Evolutionary conservation across 1,140 invertebrate genomes (phyloP), one percentile per base, ranked within the genome.

Genomic region (Schlechtendalia chinensis): DNA sequence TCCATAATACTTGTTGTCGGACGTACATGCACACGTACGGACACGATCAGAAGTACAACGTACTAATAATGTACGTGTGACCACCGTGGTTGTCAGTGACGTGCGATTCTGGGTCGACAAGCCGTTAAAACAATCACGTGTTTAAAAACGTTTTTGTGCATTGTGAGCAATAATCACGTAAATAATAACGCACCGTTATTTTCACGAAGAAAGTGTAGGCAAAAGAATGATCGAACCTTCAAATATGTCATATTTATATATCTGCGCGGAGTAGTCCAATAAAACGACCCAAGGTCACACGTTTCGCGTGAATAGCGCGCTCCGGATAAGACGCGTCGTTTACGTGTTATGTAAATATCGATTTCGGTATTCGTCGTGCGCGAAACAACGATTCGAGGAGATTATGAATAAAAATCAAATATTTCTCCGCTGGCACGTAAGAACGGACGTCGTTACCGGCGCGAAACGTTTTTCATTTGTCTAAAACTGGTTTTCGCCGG

Each of bases 201-300:
- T 47, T 45, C 16, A 53, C 19, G 24, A 71, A 69, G 65, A 69
- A 71, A 71, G 67, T 71, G 24, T 71, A 71, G 67, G 67, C 50
- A 45, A 71, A 71, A 71, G 67, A 71, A 71, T 11, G 45, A 16
- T 53, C 16, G 0, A 71, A 53, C 47, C 53, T 71, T 71, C 47
- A 71, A 71, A 71, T 47, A 5, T 10, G 32, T 39, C 32, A n/a
- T 65, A 14, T 65, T 10, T 29, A n/a, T 3, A 14, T 14, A n/a
- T 19, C 45, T 19, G 22, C 29, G 39, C 24, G 24, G 65, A n/a
- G 65, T 71, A 71, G 63, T 71, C 14, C 8, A 2, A 53, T 11
- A 19, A 6, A 17, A 19, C 4, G 50, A 14, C 50, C 17, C 69
- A 72, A 72, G 69, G 69, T 32, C 69, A n/a, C 47, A 12, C 24